These are phyloP conservation scores for Timema podura DNA, from an alignment of 2,888 invertebrate species.

Conservation along the genomic window DNA sequence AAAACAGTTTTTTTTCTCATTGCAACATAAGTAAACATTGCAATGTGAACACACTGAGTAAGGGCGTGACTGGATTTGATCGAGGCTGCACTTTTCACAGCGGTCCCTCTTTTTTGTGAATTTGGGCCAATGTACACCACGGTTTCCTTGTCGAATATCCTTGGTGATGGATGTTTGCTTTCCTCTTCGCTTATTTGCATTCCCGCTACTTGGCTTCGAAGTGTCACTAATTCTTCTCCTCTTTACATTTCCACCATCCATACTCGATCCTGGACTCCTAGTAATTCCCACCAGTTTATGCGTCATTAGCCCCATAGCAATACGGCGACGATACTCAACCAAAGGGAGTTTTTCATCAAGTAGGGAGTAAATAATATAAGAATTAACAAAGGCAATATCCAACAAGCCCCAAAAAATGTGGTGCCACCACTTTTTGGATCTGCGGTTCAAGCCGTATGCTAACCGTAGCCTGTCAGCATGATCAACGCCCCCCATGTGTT, in stretches of 20 bases:
- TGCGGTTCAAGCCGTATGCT: slow-evolving; percentile 10
- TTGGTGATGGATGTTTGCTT: neutral
- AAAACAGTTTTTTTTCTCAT: slow-evolving; percentile 9
- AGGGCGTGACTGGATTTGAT: slow-evolving; percentile 1
- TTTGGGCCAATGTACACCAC: slow-evolving; percentile 6
- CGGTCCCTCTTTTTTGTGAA: neutral
- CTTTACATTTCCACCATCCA: no score
- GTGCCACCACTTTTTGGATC: slow-evolving; percentile 19
- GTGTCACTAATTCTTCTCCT: no score
- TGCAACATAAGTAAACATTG: slow-evolving; percentile 8
- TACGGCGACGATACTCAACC: neutral
- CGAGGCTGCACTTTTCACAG: slow-evolving; percentile 3
- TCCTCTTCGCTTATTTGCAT: no score
- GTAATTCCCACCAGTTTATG: neutral
- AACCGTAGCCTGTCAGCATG: slow-evolving; percentile 12
- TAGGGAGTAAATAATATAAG: slow-evolving; percentile 12
- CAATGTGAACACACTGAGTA: slow-evolving; percentile 1
- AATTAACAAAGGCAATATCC: slow-evolving; percentile 22
- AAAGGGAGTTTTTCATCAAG: slow-evolving; percentile 9
- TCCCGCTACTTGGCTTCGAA: no score
- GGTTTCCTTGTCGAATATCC: neutral
- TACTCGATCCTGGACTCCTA: no score
- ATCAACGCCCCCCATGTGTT: slow-evolving; percentile 19
- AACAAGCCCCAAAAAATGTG: slow-evolving; percentile 17
- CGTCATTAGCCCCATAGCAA: neutral